Base-by-base conservation (phyloP, 2,113 vertebrate genomes). In the Lanius ludovicianus region DNA sequence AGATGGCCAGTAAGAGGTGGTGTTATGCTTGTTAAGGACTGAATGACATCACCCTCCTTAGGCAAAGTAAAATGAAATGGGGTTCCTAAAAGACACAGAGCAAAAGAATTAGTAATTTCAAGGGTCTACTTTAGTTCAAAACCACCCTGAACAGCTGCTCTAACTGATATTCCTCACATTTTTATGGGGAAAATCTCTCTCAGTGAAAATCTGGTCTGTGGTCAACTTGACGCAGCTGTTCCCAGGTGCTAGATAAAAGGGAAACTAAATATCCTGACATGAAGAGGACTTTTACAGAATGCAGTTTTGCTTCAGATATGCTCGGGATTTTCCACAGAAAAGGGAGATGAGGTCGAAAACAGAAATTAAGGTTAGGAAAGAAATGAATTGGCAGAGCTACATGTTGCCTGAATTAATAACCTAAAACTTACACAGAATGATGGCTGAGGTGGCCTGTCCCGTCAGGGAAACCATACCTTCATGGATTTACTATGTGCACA, bases 61-160 rank as follows among this genome's bases (percentile, higher is more conserved):
- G 98, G 99, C 87, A 99, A 98, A 28, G 98, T 98, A 95, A 99
- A 99, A 97, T 99, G 98, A 97, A 99, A 99, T 0, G 97, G 98
- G 25, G 98, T 97, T 91, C 99, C 99, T 99, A 97, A 16, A 81
- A 79, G 28, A 84, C 71, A 69, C 63, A 64, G 62, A 89, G 68
- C n/a, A 24, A 4, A 77, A 47, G 33, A 71, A 75, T 82, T 74
- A 84, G 53, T 60, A 18, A 90, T 56, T 80, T 64, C 28, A 59
- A 64, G 41, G 22, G 20, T 47, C 20, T 37, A 10, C 20, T 90
- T 50, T n/a, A 84, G 39, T 41, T 57, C 42, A 57, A 80, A 63
- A 6, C 1, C 9, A 2, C 14, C 22, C 44, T 13, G 11, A 62
- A 41, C 9, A 60, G 46, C 42, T 71, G 39, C 37, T 90, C 62